Evolutionary conservation across 2,888 invertebrate species (phyloP).

Genomic region (Apodemia mormo): DNA sequence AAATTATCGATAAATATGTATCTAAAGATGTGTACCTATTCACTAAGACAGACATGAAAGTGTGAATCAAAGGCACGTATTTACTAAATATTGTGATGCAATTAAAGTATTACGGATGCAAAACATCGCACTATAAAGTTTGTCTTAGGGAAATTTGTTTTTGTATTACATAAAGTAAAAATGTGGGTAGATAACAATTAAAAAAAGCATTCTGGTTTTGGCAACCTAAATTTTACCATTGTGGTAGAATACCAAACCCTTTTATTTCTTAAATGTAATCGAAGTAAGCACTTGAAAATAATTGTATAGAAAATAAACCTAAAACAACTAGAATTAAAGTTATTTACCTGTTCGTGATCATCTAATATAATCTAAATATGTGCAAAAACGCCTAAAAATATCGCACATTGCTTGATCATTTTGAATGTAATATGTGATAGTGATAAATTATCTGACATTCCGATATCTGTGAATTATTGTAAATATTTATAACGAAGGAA

Average conservation of each 20-base stretch:
- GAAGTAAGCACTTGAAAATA: not conserved
- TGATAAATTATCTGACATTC: not conserved
- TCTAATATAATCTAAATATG: not conserved
- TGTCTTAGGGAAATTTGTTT: no score
- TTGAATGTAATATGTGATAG: not conserved
- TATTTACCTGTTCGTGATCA: not conserved
- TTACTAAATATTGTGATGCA: not conserved
- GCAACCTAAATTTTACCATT: no score
- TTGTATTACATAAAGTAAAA: no score
- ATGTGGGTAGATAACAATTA: no score
- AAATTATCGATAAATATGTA: not conserved
- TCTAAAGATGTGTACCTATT: not conserved
- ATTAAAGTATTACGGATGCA: not conserved
- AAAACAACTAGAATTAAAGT: not conserved
- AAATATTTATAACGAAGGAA: not conserved
- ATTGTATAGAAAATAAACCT: not conserved
- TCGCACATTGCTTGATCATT: not conserved
- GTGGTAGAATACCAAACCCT: no score
- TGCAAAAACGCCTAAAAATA: not conserved
- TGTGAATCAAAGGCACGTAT: not conserved
- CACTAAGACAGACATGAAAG: not conserved
- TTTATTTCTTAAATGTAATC: no score
- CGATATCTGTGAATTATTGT: not conserved
- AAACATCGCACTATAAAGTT: not conserved
- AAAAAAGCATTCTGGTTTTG: no score